Evolutionary conservation across 1,140 invertebrate genomes (phyloP), one percentile per base, ranked within the genome.

Genomic region (Drosophila burlai): DNA sequence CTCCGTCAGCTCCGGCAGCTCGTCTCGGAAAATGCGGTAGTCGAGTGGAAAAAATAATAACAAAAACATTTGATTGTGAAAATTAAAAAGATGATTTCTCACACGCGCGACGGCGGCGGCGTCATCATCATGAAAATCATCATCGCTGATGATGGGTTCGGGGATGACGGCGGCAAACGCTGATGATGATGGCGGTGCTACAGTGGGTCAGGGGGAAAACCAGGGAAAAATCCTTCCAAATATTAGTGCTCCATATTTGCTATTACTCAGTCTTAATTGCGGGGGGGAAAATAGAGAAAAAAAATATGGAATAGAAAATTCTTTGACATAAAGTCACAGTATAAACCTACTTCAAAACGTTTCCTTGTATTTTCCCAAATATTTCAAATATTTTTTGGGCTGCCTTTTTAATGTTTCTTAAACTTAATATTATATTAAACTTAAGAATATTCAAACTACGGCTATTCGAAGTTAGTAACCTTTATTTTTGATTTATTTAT

Each of bases 1-100:
- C 16, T n/a, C 43, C 24, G 24, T 24, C 24, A 24, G 38, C 24
- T 16, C n/a, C 26, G 46, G 49, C 16, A 10, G 26, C 16, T n/a
- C 43, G 15, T 24, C 55, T 18, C 60, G 73, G 61, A 66, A 83
- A 83, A 83, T 71, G 65, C 29, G 74, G 61, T 78, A 67, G 72
- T 50, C 59, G 81, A 62, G 45, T 54, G 71, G 59, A 78, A 68
- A 69, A 63, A 79, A 86, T 66, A 79, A 80, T 65, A 82, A 72
- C 59, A 87, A 83, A 72, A 89, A 81, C 77, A 81, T 89, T 90
- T 87, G 84, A 87, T 84, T 87, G 85, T 87, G 77, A 84, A 90
- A 87, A 87, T 89, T 87, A 84, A 84, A 89, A 87, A 84, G 81
- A 87, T 87, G 85, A 84, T 87, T 87, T 87, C 84, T 87, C 85